Conservation (phyloP, 2,888 invertebrate species). For the Eutolmus rufibarbis region DNA sequence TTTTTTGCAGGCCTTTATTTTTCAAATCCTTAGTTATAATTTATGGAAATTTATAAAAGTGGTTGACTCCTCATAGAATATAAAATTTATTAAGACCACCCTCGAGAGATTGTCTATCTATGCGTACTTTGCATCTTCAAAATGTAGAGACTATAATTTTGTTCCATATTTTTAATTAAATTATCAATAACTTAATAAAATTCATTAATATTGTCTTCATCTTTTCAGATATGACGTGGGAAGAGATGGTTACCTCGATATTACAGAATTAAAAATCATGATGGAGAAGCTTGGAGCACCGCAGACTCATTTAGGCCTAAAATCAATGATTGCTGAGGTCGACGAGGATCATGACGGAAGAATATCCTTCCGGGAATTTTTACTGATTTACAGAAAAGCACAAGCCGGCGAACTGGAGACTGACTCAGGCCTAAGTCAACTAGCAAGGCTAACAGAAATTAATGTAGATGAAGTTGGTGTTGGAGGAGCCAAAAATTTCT, state of each 20-base stretch:
- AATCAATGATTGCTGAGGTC: conserved; percentile 92
- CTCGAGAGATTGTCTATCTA: no score
- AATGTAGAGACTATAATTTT: neutral
- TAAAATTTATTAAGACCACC: no score
- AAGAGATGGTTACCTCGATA: conserved; percentile 85
- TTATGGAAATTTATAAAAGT: no score
- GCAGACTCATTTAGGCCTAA: conserved; percentile 93
- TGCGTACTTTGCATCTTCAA: no score
- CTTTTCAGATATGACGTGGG: conserved; percentile 87
- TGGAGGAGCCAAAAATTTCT: conserved; percentile 92
- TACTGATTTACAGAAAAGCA: conserved; percentile 84
- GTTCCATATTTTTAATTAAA: neutral
- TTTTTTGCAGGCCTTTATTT: no score
- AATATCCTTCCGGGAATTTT: conserved; percentile 90
- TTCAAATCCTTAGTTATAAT: no score
- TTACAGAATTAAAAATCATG: conserved; percentile 91
- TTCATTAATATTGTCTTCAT: neutral
- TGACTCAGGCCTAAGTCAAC: conserved; percentile 84
- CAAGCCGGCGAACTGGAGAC: conserved; percentile 87
- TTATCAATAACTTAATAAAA: neutral
- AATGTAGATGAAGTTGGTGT: conserved; percentile 95
- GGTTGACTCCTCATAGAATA: no score
- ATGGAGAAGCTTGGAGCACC: conserved; percentile 96
- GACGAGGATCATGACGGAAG: conserved; percentile 85
- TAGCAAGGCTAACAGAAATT: conserved; percentile 88